Base-by-base conservation (phyloP, 2,797 vertebrate species). In the Coccyzus lansbergi region DNA sequence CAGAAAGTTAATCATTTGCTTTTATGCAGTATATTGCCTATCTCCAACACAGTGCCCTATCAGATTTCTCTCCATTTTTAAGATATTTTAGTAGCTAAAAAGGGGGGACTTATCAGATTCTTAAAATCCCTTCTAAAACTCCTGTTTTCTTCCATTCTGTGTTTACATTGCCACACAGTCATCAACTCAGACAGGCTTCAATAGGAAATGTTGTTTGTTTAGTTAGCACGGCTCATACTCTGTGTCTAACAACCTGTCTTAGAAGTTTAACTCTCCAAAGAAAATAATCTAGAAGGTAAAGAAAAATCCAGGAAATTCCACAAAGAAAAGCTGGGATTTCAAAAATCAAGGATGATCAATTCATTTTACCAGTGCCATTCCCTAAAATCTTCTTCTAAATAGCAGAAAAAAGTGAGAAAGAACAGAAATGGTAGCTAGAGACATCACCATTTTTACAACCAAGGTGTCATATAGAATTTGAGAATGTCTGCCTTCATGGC, bases 1-100 rank as follows among this genome's bases (percentile, higher is more conserved):
- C 26, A 11, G 17, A 94, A 95, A 86, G 51, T 81, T 90, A 87
- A 86, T 62, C 77, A 88, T 81, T 63, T 80, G 56, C 68, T 93
- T 96, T 93, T 49, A 56, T 88, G 69, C 10, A 49, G 36, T 42
- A 38, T 56, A 64, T 69, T 76, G 51, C 34, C 83, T 71, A 34
- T 52, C 25, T 89, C 72, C 55, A 86, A 63, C 59, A 86, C 33
- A 71, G 8, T 60, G 44, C 44, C 42, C 75, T 74, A 80, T 51
- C 36, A 91, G 84, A 13, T 68, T 70, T 90, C 60, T 59, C 72
- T 85, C 52, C 12, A 20, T 77, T 90, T 95, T 79, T 67, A 74
- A 80, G 28, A 62, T 46, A 79, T 62, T 78, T 91, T 44, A 64
- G 76, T 16, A 78, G 19, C 31, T 78, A 69, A 74, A 55, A 63